These are phyloP conservation scores for Drosophila asahinai DNA, from an alignment of 1,140 invertebrate species.

Conservation along the genomic window DNA sequence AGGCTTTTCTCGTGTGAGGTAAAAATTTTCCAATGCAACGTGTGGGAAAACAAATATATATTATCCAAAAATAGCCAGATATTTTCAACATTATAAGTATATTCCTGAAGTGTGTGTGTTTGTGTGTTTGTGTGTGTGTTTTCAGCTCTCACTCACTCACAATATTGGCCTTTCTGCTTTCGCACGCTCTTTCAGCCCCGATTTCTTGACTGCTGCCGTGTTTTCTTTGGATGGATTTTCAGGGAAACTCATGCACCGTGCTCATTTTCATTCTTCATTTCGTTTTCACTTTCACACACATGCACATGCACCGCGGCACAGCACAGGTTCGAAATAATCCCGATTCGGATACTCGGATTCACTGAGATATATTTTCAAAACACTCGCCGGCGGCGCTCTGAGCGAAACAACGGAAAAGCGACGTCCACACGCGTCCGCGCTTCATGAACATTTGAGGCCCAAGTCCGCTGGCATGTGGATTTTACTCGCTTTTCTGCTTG, in stretches of 20 bases:
- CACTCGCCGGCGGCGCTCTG: constrained; percentile 34
- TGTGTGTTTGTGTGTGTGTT: constrained; percentile 8
- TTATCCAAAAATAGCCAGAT: constrained; percentile 80
- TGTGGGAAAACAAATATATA: constrained; percentile 63
- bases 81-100: constrained; percentile 73
- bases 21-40: constrained; percentile 68
- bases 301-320: constrained; percentile 8
- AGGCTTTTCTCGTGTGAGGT: constrained; percentile 32
- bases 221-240: constrained; percentile 69
- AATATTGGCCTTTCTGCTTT: constrained; percentile 69
- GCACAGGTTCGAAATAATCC: constrained; percentile 40
- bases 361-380: constrained; percentile 6
- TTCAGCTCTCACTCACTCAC: constrained; percentile 74
- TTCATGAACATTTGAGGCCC: constrained; percentile 75
- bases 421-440: constrained; percentile 77
- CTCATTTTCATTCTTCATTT: constrained; percentile 63
- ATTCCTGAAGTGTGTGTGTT: constrained; percentile 46
- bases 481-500: constrained; percentile 63
- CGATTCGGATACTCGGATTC: constrained; percentile 15
- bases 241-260: constrained; percentile 76
- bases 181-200: constrained; percentile 42
- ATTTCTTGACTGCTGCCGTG: constrained; percentile 19
- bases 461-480: constrained; percentile 67
- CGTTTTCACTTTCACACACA: constrained; percentile 77
- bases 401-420: constrained; percentile 24